Evolutionary conservation across 2,113 vertebrate genomes (phyloP).

Genomic region (Mungos mungo): DNA sequence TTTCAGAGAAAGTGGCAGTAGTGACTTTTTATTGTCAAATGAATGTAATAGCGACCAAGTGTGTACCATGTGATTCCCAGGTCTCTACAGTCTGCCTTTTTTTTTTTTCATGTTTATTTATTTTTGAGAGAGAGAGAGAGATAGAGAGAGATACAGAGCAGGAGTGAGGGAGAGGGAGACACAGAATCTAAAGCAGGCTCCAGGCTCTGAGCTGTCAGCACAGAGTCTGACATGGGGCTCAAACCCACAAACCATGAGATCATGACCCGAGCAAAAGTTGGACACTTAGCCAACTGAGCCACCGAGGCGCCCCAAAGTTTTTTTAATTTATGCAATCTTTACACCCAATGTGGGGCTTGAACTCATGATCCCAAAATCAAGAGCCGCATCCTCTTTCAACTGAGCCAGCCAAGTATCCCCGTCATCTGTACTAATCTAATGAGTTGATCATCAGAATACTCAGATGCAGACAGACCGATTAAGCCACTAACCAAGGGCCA

Average conservation of each 20-base stretch:
- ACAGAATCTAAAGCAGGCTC: no score
- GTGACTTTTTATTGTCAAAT: not conserved
- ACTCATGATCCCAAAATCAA: not conserved
- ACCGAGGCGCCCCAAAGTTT: not conserved
- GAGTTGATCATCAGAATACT: not conserved
- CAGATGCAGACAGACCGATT: not conserved
- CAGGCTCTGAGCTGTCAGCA: no score
- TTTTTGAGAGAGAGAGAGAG: no score
- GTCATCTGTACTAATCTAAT: not conserved
- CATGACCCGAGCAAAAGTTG: no score
- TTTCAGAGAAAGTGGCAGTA: not conserved
- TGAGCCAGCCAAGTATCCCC: not conserved
- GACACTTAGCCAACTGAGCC: no score
- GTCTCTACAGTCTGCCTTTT: no score
- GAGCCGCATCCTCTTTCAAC: not conserved
- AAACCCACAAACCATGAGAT: no score
- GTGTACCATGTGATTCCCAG: no score
- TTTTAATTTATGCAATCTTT: not conserved
- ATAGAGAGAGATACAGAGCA: no score
- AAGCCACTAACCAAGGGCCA: not conserved
- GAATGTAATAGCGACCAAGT: fast-evolving
- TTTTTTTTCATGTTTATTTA: not conserved
- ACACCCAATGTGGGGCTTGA: not conserved
- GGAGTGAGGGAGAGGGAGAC: no score
- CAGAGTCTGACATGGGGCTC: no score